phyloP scores from a whole-genome alignment of 2,888 invertebrate genomes.

The Sinopyrophorus schimmeli region DNA sequence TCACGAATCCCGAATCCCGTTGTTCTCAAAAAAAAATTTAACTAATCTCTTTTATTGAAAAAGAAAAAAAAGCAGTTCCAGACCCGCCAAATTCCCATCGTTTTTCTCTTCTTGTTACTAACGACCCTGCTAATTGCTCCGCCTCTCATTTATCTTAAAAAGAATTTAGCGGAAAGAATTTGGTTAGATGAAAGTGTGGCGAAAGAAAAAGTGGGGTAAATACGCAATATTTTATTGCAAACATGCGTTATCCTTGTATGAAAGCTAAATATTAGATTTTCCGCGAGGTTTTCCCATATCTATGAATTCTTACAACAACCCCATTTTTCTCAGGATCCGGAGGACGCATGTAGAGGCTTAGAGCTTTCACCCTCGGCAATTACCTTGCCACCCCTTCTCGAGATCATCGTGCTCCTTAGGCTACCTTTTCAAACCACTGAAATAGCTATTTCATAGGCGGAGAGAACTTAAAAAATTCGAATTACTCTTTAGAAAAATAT shows the following conservation, averaged over 20 bases:
- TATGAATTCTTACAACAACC: slow-evolving; percentile 33
- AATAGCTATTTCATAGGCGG: slow-evolving; percentile 29
- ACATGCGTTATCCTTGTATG: slow-evolving; percentile 36
- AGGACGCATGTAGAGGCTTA: slow-evolving; percentile 29
- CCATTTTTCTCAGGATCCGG: slow-evolving; percentile 32
- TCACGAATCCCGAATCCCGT: slow-evolving; percentile 26
- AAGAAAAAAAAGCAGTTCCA: background rate
- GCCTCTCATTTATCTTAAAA: too few species aligned
- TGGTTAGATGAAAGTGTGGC: background rate
- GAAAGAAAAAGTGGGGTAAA: slow-evolving; percentile 29
- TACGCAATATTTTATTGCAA: slow-evolving; percentile 38
- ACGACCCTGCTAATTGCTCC: slow-evolving; percentile 8
- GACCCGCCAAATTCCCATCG: slow-evolving; percentile 1
- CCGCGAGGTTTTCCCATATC: slow-evolving; percentile 34
- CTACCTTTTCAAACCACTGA: slow-evolving; percentile 30
- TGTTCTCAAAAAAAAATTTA: slow-evolving; percentile 12
- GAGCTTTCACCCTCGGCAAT: slow-evolving; percentile 33
- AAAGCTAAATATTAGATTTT: slow-evolving; percentile 41
- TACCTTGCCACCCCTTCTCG: slow-evolving; percentile 28
- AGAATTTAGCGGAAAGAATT: too few species aligned
- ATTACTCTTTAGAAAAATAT: too few species aligned
- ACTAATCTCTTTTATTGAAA: background rate
- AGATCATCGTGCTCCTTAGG: slow-evolving; percentile 29
- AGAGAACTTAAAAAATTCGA: too few species aligned
- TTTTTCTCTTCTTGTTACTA: slow-evolving; percentile 3